phyloP scores from a whole-genome alignment of 2,888 invertebrate species.

The Proisotoma minuta region DNA sequence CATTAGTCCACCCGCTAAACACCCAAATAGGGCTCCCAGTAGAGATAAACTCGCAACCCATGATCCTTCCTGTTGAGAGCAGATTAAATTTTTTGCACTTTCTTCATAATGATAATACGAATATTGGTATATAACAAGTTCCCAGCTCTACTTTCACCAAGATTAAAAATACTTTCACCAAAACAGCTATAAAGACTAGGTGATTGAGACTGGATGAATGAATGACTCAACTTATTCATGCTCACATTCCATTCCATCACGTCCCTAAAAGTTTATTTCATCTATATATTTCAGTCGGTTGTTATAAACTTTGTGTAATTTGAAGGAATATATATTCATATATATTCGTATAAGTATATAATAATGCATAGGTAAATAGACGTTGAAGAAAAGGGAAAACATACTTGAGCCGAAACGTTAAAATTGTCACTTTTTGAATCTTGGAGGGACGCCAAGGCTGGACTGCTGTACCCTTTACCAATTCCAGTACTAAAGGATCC shows the following conservation, averaged over 20 bases:
- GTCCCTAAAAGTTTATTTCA: too few species aligned
- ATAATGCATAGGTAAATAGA: not conserved
- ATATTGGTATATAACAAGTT: too few species aligned
- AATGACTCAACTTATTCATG: too few species aligned
- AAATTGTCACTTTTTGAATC: constrained; percentile 51
- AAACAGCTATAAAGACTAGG: too few species aligned
- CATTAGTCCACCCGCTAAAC: constrained; percentile 71
- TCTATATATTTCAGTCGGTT: too few species aligned
- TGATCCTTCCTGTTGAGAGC: constrained; percentile 71
- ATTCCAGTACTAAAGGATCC: constrained; percentile 74
- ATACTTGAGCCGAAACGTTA: constrained; percentile 46
- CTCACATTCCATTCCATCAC: too few species aligned
- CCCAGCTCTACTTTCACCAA: too few species aligned
- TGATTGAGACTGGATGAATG: too few species aligned
- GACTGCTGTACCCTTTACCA: constrained; percentile 72
- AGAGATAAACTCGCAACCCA: constrained; percentile 78
- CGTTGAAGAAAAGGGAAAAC: constrained; percentile 14
- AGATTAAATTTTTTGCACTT: too few species aligned
- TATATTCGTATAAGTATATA: not conserved
- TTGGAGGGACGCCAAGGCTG: constrained; percentile 71
- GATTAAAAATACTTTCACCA: too few species aligned
- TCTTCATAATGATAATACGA: too few species aligned
- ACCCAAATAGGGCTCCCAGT: constrained; percentile 73
- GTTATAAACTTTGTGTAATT: not conserved
- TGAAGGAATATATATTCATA: not conserved